Base-by-base conservation (phyloP, 2,888 invertebrate genomes). In the Drosophila meridionalis region DNA sequence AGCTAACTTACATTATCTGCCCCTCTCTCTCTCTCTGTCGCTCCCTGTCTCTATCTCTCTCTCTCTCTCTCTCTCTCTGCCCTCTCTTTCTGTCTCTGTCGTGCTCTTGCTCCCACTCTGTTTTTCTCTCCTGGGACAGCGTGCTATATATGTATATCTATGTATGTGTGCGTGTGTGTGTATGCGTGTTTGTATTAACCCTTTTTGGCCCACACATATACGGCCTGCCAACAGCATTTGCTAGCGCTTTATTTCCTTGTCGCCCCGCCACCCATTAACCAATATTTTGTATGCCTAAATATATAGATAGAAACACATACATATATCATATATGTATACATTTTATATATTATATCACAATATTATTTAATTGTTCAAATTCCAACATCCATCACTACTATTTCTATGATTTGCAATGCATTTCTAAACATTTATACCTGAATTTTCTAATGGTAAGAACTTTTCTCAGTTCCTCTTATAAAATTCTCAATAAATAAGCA, bases 181-280 rank as follows among this genome's bases (percentile, higher is more conserved):
- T 30, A 1, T 28, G 12, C 9, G 14, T 55, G 47, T 43, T 32
- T 47, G 11, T 48, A 28, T 57, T 38, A 55, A 32, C 38, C 56
- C 32, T 40, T 68, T 68, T 38, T 42, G 7, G 30, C 56, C 20
- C 20, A 42, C 59, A 55, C 59, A 30, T 40, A 36, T 64, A 50
- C 56, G 28, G 50, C 53, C 43, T 52, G 45, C 60, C 57, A 55
- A 50, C 48, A 68, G 43, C 45, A 28, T 28, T 66, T 45, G 67
- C 66, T 60, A 20, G 55, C 64, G 66, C 60, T 68, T 48, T 66
- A 61, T 60, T 59, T 66, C 55, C 68, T 50, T 50, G 30, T n/a
- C 59, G 53, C 11, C 28, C 61, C 48, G 52, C 55, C 14, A 11
- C 9, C n/a, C 53, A 40, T 56, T 9, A 20, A 30, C 42, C 56